Base-by-base conservation (phyloP, 2,113 vertebrate genomes). In the Poeciliopsis retropinna region DNA sequence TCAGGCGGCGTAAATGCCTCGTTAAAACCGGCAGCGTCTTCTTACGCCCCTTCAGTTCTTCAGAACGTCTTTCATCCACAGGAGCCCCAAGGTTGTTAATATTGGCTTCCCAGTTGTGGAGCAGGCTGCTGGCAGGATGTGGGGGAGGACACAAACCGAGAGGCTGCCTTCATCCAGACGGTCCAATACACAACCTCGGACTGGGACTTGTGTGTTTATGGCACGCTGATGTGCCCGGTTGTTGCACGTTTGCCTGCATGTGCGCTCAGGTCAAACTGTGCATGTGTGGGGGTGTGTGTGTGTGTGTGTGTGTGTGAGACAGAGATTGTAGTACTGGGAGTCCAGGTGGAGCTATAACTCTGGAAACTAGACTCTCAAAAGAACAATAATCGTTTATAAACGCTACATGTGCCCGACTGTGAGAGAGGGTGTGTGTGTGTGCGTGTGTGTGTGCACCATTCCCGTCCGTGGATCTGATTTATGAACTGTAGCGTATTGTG, bases 341-440 rank as follows among this genome's bases (percentile, higher is more conserved):
- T 83, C 81, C 84, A 76, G 62, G 66, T 85, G 75, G 74, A 85
- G 37, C 39, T 41, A 64, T 82, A 73, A 65, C 67, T 76, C 75
- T 64, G 60, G 60, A 76, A 64, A 51, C 67, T 28, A 51, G 65
- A 25, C 69, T 77, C 73, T 75, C 67, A n/a, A 37, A 51, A 44
- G 60, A 88, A 75, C 51, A 69, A 19, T 70, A 60, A 84, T 80
- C 34, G 70, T 78, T 76, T 30, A 54, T 30, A 57, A 22, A 19
- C 5, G 17, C 27, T 69, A 31, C 66, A 67, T 64, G 3, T 47
- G 64, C 10, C 17, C 25, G 30, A 3, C 17, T 70, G 29, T 57
- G 41, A 66, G 47, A 62, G 25, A 37, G 34, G 2, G 7, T 51
- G 47, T 64, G 15, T 60, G 39, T 57, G 17, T n/a, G 34, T 22